Evolutionary conservation across 2,113 vertebrate genomes (phyloP).

Genomic region (Psammodynastes pulverulentus): DNA sequence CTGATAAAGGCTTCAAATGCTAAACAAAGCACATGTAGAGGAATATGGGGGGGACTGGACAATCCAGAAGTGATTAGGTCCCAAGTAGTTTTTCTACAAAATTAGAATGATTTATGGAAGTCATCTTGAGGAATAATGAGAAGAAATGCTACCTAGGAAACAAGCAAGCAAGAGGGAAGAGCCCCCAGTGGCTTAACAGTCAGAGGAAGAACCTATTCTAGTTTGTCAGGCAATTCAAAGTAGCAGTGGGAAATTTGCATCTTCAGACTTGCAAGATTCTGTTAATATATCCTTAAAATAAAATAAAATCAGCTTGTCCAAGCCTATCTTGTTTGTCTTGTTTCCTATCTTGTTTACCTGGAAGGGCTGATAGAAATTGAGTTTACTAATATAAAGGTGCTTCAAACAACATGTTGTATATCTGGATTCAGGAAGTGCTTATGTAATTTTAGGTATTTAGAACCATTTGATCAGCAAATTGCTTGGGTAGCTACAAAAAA

Average conservation of each 20-base stretch:
- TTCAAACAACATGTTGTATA: not conserved
- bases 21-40: not conserved
- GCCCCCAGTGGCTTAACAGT: not conserved
- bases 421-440: not conserved
- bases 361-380: not conserved
- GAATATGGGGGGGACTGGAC: not conserved
- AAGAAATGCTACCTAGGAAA: not conserved
- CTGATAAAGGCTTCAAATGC: not conserved
- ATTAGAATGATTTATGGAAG: not conserved
- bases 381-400: not conserved
- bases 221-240: not conserved
- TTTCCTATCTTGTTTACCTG: not conserved
- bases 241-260: not conserved
- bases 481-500: not conserved
- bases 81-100: not conserved
- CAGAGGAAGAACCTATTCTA: not conserved
- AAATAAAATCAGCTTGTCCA: not conserved
- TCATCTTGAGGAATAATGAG: not conserved
- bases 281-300: not conserved
- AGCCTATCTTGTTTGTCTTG: not conserved
- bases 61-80: not conserved
- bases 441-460: not conserved
- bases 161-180: not conserved
- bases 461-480: not conserved
- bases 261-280: not conserved